phyloP scores from a whole-genome alignment of 2,797 vertebrate species.

The Graptemys geographica region DNA sequence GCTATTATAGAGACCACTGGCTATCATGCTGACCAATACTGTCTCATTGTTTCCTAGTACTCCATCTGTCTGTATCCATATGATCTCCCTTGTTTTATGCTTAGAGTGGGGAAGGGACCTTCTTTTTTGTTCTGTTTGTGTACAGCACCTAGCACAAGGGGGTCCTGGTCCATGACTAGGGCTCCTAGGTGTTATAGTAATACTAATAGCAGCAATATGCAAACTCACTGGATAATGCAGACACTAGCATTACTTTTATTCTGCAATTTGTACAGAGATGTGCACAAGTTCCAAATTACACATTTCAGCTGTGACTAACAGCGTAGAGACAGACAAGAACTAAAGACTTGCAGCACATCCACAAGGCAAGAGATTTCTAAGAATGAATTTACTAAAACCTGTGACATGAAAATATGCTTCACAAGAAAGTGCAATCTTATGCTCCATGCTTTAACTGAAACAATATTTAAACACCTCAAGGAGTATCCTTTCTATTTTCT shows the following conservation, averaged over 20 bases:
- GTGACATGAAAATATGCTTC: neutral
- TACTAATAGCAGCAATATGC: neutral
- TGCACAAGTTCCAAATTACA: neutral
- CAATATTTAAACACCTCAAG: neutral
- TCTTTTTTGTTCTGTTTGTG: neutral
- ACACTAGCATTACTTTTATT: neutral
- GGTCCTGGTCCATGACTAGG: neutral
- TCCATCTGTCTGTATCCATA: neutral
- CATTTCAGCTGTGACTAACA: neutral
- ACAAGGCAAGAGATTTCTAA: neutral
- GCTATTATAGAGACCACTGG: neutral
- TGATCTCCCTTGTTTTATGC: neutral
- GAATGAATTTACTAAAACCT: constrained; percentile 14
- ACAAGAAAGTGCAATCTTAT: neutral
- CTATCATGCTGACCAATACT: neutral
- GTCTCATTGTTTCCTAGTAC: neutral
- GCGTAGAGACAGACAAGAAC: neutral
- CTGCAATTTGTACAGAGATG: neutral
- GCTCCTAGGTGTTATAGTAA: fast-evolving
- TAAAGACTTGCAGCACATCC: neutral
- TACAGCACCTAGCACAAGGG: neutral
- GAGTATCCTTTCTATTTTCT: neutral
- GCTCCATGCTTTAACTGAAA: neutral
- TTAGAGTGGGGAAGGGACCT: neutral
- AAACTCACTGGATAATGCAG: neutral